phyloP scores from a whole-genome alignment of 2,888 invertebrate genomes.

The Chaitophorus viminalis region DNA sequence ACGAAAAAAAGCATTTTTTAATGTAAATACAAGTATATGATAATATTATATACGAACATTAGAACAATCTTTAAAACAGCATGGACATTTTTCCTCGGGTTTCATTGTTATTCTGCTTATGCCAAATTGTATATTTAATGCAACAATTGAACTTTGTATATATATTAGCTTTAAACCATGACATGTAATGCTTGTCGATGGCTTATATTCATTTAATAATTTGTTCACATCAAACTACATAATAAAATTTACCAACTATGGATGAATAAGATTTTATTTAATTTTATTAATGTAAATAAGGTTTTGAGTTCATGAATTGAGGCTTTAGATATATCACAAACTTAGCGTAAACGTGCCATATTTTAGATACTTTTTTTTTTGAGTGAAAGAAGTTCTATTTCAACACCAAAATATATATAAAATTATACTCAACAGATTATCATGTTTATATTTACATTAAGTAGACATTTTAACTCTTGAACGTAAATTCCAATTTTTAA shows the following conservation, averaged over 20 bases:
- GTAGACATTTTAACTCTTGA: neutral
- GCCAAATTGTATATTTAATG: neutral
- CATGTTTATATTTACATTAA: no score
- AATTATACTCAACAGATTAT: no score
- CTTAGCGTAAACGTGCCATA: no score
- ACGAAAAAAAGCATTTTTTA: neutral
- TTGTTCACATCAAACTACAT: neutral
- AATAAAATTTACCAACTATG: no score
- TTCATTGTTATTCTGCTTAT: neutral
- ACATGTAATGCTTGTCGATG: neutral
- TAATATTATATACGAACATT: slow-evolving; percentile 14
- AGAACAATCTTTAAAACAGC: slow-evolving; percentile 7
- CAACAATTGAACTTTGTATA: neutral
- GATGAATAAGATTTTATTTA: neutral
- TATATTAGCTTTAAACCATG: neutral
- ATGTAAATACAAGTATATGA: neutral
- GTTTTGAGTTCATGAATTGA: no score
- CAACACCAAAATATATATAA: no score
- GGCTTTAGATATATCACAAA: no score
- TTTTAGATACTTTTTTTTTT: no score
- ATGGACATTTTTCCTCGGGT: neutral
- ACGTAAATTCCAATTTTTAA: neutral
- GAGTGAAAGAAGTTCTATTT: no score
- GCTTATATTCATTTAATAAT: neutral
- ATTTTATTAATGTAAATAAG: neutral